Conservation (phyloP, 2,888 invertebrate species). For the Bellardia bayeri region DNA sequence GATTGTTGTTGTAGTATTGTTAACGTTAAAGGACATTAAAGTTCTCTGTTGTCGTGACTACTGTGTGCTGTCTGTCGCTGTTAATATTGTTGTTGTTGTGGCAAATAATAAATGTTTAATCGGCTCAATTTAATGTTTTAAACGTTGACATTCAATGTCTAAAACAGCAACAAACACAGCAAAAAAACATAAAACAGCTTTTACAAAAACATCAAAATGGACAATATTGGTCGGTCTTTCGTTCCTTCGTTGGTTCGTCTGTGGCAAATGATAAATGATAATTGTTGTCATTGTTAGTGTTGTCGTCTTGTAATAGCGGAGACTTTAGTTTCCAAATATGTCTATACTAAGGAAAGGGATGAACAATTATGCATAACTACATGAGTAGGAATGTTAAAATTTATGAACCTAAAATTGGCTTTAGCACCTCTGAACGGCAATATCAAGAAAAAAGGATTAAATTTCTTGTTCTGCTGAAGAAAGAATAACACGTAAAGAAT, state of each 20-base stretch:
- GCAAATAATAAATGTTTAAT: constrained; percentile 67
- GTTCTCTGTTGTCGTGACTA: constrained; percentile 63
- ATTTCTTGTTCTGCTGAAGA: background rate
- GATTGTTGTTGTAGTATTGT: background rate
- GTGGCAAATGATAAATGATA: constrained; percentile 69
- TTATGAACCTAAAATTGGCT: constrained; percentile 17
- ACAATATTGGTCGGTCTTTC: constrained; percentile 10
- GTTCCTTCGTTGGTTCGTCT: background rate
- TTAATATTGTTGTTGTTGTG: constrained; percentile 1
- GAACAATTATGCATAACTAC: constrained; percentile 27
- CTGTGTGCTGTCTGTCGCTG: constrained; percentile 28
- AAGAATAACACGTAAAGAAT: background rate
- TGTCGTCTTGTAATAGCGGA: constrained; percentile 22
- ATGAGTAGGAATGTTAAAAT: background rate
- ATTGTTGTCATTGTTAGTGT: constrained; percentile 62
- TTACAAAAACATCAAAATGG: constrained; percentile 16
- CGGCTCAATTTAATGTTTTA: constrained; percentile 57
- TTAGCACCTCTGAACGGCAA: constrained; percentile 31
- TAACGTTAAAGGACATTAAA: constrained; percentile 56
- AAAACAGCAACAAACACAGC: constrained; percentile 9
- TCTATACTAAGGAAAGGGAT: constrained; percentile 1
- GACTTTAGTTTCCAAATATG: background rate
- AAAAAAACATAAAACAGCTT: constrained; percentile 9
- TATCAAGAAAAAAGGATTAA: constrained; percentile 3
- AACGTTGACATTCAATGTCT: constrained; percentile 64